Base-by-base conservation (phyloP, 2,113 vertebrate species). In the Gambusia affinis region DNA sequence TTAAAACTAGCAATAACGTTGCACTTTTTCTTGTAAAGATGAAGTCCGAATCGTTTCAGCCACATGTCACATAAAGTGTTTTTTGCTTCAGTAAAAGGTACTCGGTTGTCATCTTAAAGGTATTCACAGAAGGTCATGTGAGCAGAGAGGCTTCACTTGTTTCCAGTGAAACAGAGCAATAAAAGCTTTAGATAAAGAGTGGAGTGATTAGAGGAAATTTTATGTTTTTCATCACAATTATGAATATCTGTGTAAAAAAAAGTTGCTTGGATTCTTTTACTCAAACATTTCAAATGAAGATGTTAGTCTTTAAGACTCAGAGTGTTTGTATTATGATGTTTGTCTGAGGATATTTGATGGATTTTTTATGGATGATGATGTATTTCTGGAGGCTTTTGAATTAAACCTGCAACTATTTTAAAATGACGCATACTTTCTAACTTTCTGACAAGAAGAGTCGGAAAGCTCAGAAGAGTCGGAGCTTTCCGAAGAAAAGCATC, bases 21-120 rank as follows among this genome's bases (percentile, higher is more conserved):
- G 88, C 90, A 92, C 91, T 93, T 93, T 30, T 72, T 70, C 62
- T 78, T 33, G 79, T 12, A 12, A 37, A 14, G 10, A n/a, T 12
- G 28, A 57, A 29, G 67, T 86, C 79, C 37, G 67, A n/a, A 14
- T 77, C 60, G 35, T 83, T 87, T 88, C 76, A 87, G 72, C 73
- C 60, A 24, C 57, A 64, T 78, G 75, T 75, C 64, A 76, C 12
- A 51, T 33, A 66, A 77, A 72, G 35, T 74, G 1, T 74, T 11
- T 74, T 75, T 42, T 70, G 61, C 64, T 79, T 57, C 15, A 74
- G 72, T 30, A 74, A 47, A 64, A 76, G 84, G 86, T 88, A 88
- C 86, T 72, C 28, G 60, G 79, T 77, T 31, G 64, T 82, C 61
- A 63, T 72, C 80, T 17, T 80, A 12, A 83, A 76, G 63, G 74